These are phyloP conservation scores for Limnephilus auricula DNA, from an alignment of 2,888 invertebrate genomes.

Conservation along the genomic window DNA sequence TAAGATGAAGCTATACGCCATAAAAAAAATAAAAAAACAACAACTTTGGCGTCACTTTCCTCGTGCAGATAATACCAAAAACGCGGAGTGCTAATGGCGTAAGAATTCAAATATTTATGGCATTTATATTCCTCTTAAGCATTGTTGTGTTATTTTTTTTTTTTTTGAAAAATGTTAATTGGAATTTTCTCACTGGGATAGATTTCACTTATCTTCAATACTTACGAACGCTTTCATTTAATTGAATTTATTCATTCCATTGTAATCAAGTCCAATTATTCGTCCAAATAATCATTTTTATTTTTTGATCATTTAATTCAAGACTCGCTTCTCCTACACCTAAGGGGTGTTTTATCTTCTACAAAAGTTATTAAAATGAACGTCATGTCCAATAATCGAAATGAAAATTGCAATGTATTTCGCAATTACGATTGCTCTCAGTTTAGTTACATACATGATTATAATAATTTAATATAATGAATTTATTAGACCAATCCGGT, in stretches of 20 bases:
- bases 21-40: too few species aligned
- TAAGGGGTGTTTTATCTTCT: not conserved
- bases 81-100: too few species aligned
- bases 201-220: not conserved
- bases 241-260: not conserved
- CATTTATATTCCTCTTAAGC: too few species aligned
- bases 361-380: too few species aligned
- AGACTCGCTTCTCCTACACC: not conserved
- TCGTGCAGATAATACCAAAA: too few species aligned
- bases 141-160: not conserved
- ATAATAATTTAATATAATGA: too few species aligned
- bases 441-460: too few species aligned
- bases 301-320: not conserved
- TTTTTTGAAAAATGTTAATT: not conserved
- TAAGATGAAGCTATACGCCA: too few species aligned
- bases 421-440: not conserved
- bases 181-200: not conserved
- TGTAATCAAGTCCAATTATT: not conserved
- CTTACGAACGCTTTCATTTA: not conserved
- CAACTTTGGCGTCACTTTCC: too few species aligned
- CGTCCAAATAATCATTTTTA: not conserved
- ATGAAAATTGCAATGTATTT: not conserved
- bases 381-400: not conserved
- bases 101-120: too few species aligned
- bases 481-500: too few species aligned